phyloP scores from a whole-genome alignment of 2,888 invertebrate species.

The Chaitophorus viminalis region DNA sequence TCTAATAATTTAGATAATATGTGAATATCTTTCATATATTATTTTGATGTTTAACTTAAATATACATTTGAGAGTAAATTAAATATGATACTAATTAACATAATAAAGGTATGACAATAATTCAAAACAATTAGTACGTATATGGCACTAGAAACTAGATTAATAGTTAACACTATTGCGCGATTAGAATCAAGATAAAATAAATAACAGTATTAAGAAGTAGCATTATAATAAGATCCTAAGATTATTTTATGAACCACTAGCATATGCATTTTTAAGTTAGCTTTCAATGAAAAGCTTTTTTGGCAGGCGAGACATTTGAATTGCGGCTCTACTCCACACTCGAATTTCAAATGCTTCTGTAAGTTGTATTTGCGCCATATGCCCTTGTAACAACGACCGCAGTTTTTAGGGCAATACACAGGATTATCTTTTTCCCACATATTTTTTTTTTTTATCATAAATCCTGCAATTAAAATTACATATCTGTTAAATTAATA shows the following conservation, averaged over 20 bases:
- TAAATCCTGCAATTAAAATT: constrained; percentile 26
- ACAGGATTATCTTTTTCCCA: constrained; percentile 47
- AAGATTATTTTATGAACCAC: constrained; percentile 62
- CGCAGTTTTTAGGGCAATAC: constrained; percentile 64
- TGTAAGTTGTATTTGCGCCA: constrained; percentile 64
- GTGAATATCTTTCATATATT: too few species aligned
- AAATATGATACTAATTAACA: neutral
- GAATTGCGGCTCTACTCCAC: constrained; percentile 65
- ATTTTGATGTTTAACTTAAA: neutral
- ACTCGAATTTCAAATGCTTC: constrained; percentile 64
- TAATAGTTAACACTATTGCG: neutral
- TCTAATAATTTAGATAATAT: too few species aligned
- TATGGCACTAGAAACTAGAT: constrained; percentile 21
- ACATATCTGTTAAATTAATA: neutral
- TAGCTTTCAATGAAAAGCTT: constrained; percentile 68
- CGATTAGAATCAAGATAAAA: neutral
- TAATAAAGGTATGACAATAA: neutral
- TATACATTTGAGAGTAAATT: neutral
- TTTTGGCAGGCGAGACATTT: constrained; percentile 68
- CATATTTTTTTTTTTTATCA: constrained; percentile 22
- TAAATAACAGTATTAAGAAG: constrained; percentile 4
- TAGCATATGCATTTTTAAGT: constrained; percentile 68
- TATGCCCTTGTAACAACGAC: constrained; percentile 64
- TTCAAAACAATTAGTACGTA: constrained; percentile 9
- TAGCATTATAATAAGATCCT: neutral